These are phyloP conservation scores for Silurus lanzhouensis DNA, from an alignment of 2,797 vertebrate genomes.

Conservation along the genomic window DNA sequence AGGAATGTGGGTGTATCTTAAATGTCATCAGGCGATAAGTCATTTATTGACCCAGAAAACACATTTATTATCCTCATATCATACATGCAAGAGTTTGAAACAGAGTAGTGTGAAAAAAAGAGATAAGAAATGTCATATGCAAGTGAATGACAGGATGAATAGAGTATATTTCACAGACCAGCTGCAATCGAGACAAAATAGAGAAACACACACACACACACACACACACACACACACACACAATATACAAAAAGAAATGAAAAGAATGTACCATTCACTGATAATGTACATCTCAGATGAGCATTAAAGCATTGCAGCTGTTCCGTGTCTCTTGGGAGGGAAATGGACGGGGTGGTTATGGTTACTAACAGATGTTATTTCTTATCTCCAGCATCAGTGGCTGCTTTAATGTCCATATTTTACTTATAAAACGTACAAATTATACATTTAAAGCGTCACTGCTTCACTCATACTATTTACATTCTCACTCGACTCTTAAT, in stretches of 20 bases:
- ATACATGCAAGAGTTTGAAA: constrained; percentile 47
- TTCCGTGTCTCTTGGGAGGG: background rate
- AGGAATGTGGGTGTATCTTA: background rate
- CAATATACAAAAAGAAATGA: constrained; percentile 12
- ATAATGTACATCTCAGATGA: background rate
- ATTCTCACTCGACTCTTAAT: background rate
- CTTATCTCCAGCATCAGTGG: constrained; percentile 1
- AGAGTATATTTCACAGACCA: constrained; percentile 43
- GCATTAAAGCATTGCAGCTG: background rate
- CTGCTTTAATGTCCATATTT: background rate
- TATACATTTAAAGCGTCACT: background rate
- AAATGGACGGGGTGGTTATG: background rate
- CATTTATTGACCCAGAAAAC: background rate
- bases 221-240: constrained; percentile 8
- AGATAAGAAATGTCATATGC: too few species aligned
- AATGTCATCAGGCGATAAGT: background rate
- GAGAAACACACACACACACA: background rate
- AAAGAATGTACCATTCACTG: constrained; percentile 1
- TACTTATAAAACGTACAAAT: background rate
- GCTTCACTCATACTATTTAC: background rate
- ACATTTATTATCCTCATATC: background rate
- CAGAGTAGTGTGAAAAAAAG: background rate
- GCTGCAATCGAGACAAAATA: constrained; percentile 28
- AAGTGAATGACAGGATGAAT: background rate
- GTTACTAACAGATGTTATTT: constrained; percentile 19